Evolutionary conservation across 2,113 vertebrate species (phyloP).

Genomic region (Candoia aspera): DNA sequence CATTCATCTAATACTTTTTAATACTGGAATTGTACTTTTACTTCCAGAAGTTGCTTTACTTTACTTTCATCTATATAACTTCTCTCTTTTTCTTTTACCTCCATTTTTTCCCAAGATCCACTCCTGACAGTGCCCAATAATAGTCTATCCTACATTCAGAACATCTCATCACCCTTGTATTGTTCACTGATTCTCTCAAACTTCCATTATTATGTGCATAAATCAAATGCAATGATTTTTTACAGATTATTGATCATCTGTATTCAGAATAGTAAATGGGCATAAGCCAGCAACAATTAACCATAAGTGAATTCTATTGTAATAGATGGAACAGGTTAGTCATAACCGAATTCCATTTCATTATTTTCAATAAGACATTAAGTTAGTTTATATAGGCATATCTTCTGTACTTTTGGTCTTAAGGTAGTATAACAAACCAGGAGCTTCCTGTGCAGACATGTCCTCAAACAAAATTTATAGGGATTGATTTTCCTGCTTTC

Average conservation of each 20-base stretch:
- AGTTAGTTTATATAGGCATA: neutral
- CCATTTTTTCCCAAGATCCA: too few species aligned
- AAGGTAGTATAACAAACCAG: neutral
- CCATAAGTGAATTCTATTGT: neutral
- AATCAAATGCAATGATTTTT: neutral
- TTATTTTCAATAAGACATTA: neutral
- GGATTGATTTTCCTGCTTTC: slow-evolving; percentile 49
- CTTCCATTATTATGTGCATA: neutral
- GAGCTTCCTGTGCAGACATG: slow-evolving; percentile 21
- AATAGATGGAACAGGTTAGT: neutral
- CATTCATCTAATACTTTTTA: neutral
- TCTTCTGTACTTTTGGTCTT: neutral
- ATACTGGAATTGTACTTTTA: neutral
- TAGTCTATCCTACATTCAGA: too few species aligned
- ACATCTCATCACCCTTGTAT: too few species aligned
- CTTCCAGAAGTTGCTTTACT: neutral
- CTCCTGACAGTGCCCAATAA: too few species aligned
- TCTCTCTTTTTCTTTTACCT: neutral
- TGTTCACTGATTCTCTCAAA: too few species aligned
- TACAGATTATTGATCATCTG: neutral
- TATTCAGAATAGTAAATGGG: neutral
- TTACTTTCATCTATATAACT: neutral
- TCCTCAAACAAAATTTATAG: slow-evolving; percentile 18
- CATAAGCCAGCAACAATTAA: neutral
- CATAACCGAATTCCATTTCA: neutral